Percentiles rank a stretch among this genome's conserved stretches.
phyloP scores from a whole-genome alignment of 2,797 vertebrate species.

The Clarias fuscus region DNA sequence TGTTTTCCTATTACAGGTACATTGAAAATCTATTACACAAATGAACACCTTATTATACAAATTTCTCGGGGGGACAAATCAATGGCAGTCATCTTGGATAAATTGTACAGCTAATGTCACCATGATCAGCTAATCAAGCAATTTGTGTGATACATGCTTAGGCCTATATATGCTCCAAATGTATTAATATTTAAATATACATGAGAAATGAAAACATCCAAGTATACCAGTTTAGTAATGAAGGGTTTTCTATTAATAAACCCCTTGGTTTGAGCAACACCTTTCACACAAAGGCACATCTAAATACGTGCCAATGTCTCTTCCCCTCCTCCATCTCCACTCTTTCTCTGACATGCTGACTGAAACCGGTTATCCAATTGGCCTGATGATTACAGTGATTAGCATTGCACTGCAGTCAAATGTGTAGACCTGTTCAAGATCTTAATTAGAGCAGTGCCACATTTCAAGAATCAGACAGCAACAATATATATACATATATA shows the following conservation, averaged over 20 bases:
- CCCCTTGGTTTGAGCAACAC: not conserved
- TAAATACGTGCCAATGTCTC: not conserved
- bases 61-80: not conserved
- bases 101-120: not conserved
- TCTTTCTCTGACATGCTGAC: not conserved
- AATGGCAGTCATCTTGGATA: not conserved
- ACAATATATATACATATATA: not conserved
- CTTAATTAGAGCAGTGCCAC: slow-evolving; percentile 18
- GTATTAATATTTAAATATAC: not conserved
- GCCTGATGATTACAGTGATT: slow-evolving; percentile 42
- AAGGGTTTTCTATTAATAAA: not conserved
- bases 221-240: not conserved
- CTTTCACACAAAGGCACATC: slow-evolving; percentile 11
- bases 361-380: slow-evolving; percentile 10
- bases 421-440: not conserved
- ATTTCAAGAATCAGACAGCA: slow-evolving; percentile 8
- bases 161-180: not conserved
- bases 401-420: slow-evolving; percentile 13
- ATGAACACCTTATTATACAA: not conserved
- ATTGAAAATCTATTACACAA: not conserved
- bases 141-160: not conserved
- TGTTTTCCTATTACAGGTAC: not conserved
- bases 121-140: not conserved
- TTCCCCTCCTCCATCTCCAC: not conserved
- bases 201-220: not conserved